These are phyloP conservation scores for Pelecanus crispus DNA, from an alignment of 2,113 vertebrate genomes.

Conservation along the genomic window DNA sequence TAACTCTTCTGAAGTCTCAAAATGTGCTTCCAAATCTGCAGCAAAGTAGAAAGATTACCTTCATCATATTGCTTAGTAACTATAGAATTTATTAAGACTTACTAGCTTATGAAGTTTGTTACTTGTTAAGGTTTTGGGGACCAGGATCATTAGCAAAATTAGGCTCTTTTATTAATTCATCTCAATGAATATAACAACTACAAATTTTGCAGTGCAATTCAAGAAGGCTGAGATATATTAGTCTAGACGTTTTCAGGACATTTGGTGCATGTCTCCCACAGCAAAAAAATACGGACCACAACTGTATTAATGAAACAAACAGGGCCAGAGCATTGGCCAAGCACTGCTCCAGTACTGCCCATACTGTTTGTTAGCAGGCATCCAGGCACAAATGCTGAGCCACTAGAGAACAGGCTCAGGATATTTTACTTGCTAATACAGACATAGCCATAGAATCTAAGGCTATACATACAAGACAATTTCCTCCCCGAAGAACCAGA, in stretches of 20 bases:
- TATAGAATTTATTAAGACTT: background rate
- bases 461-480: background rate
- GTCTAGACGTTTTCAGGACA: background rate
- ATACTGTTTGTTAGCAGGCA: background rate
- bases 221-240: background rate
- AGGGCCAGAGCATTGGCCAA: background rate
- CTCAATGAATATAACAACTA: background rate
- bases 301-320: background rate
- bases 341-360: background rate
- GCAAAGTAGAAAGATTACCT: background rate
- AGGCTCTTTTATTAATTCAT: background rate
- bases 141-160: background rate
- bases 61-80: background rate
- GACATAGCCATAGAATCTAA: background rate
- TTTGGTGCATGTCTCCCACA: background rate
- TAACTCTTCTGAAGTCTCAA: background rate
- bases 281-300: background rate
- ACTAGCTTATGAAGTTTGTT: background rate
- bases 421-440: background rate
- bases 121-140: background rate
- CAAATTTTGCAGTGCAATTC: background rate
- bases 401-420: background rate
- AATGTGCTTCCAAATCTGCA: rapidly evolving
- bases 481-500: background rate
- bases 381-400: background rate